These are phyloP conservation scores for Erebia ligea DNA, from an alignment of 2,888 invertebrate species.

Conservation along the genomic window DNA sequence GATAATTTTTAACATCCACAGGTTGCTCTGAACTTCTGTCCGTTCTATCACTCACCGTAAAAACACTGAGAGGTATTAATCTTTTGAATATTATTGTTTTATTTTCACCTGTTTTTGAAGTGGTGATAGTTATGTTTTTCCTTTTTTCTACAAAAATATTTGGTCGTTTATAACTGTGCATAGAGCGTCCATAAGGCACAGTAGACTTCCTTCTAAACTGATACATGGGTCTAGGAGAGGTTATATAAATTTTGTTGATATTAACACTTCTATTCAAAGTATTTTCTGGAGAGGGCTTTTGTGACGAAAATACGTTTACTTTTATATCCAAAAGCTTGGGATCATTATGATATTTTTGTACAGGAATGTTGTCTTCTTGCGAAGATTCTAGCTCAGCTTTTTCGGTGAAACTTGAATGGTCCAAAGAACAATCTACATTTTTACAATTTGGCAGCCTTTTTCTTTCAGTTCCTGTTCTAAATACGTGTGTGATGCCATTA, in stretches of 20 bases:
- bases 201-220: conserved; percentile 68
- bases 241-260: conserved; percentile 59
- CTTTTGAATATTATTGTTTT: conserved; percentile 19
- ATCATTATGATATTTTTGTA: background rate
- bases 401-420: background rate
- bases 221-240: conserved; percentile 63
- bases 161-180: conserved; percentile 48
- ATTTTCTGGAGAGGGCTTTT: conserved; percentile 2
- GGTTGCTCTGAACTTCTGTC: background rate
- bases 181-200: conserved; percentile 50
- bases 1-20: background rate
- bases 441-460: conserved; percentile 53
- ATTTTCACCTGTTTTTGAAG: conserved; percentile 21
- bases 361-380: background rate
- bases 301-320: conserved; percentile 79
- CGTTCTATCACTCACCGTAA: background rate
- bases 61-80: conserved; percentile 13
- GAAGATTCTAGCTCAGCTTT: background rate
- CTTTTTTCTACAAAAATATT: conserved; percentile 42
- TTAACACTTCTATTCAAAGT: background rate
- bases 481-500: conserved; percentile 35
- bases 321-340: conserved; percentile 73
- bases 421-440: conserved; percentile 49
- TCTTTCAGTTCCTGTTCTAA: conserved; percentile 60
- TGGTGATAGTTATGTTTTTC: conserved; percentile 36